Percentiles rank a stretch among this genome's conserved stretches.
Evolutionary conservation across 2,113 vertebrate genomes (phyloP).

Genomic region (chimpanzee (Pan troglodytes)): DNA sequence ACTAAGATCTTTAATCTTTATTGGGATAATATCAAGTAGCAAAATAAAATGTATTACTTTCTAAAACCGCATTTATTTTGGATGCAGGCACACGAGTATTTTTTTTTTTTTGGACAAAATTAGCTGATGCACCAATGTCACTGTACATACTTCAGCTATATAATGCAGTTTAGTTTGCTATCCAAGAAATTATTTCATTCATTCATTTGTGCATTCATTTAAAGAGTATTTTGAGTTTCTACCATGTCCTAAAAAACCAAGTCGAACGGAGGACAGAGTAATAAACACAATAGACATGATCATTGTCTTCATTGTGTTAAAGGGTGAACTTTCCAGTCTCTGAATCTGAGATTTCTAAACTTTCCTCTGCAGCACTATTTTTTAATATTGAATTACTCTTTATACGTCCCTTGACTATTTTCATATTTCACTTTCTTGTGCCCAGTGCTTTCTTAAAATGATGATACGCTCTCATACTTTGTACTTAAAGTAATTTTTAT

Average conservation of each 20-base stretch:
- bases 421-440: neutral
- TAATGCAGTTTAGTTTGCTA: neutral
- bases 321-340: neutral
- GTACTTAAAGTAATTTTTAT: neutral
- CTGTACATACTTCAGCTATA: neutral
- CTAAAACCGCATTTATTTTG: constrained; percentile 11
- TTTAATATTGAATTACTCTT: constrained; percentile 1
- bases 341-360: constrained; percentile 22
- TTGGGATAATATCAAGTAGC: neutral
- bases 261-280: neutral
- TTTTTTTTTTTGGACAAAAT: neutral
- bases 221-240: neutral
- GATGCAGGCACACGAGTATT: neutral
- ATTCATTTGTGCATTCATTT: constrained; percentile 18
- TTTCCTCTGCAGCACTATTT: constrained; percentile 10
- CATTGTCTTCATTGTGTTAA: neutral
- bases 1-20: neutral
- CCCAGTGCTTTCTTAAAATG: neutral
- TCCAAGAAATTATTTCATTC: neutral
- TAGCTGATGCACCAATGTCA: neutral
- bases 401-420: neutral
- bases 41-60: constrained; percentile 31
- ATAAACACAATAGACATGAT: neutral
- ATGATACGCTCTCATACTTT: neutral
- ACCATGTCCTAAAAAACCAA: neutral